A percentile compares a stretch with the other conserved stretches of the same genome.
Conservation (phyloP, 2,888 invertebrate species). For the Atethmia centrago region DNA sequence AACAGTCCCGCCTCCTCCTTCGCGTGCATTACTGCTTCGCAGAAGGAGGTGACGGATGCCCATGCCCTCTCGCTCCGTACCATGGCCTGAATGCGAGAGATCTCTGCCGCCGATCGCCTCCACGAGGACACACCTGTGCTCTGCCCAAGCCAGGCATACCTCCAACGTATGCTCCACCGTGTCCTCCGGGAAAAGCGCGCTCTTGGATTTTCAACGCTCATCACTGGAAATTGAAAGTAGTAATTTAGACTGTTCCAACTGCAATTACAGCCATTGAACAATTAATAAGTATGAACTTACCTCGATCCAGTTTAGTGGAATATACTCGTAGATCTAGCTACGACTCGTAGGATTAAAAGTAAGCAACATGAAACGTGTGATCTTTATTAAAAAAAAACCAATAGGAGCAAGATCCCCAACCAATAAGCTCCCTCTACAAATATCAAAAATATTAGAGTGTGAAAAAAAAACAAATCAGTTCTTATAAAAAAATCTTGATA, state of each 20-base stretch:
- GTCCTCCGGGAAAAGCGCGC: no score
- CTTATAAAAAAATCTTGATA: conserved; percentile 62
- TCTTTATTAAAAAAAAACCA: neutral
- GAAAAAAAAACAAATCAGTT: conserved; percentile 63
- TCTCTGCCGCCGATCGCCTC: no score
- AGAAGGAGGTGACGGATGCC: no score
- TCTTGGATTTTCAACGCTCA: neutral
- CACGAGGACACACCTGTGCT: no score
- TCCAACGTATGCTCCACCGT: no score
- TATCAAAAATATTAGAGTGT: conserved; percentile 31
- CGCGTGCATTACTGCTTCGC: no score
- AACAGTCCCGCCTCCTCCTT: no score
- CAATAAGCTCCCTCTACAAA: conserved; percentile 35
- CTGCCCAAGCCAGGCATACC: no score
- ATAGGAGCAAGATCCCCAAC: neutral
- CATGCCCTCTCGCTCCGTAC: no score
- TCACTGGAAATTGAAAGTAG: neutral
- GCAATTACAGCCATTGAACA: neutral
- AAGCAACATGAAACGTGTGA: neutral
- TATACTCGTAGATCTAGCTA: neutral
- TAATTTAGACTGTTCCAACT: neutral
- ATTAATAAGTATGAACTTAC: neutral
- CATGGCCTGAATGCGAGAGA: no score
- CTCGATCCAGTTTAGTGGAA: neutral
- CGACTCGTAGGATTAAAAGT: neutral